phyloP scores from a whole-genome alignment of 2,797 vertebrate genomes.

The Dipus sagitta region DNA sequence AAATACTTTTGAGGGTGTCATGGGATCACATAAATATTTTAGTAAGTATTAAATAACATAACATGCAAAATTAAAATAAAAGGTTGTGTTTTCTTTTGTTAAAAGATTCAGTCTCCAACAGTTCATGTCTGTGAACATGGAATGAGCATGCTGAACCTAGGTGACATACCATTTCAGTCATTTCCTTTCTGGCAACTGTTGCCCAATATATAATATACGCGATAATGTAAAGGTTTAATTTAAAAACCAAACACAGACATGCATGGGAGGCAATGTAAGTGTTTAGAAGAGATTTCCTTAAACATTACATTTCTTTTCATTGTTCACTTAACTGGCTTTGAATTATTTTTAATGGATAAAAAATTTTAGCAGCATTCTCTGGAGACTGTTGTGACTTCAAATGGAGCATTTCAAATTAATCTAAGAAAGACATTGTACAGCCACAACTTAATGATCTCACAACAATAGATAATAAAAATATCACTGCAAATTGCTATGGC shows the following conservation, averaged over 20 bases:
- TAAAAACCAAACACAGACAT: constrained; percentile 46
- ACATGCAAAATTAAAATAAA: constrained; percentile 14
- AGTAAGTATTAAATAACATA: not conserved
- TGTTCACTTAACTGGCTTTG: constrained; percentile 71
- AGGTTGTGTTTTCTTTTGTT: constrained; percentile 13
- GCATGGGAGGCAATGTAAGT: constrained; percentile 40
- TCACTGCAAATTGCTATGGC: constrained; percentile 59
- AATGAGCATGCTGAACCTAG: not conserved
- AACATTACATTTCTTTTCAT: constrained; percentile 63
- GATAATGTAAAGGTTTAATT: constrained; percentile 14
- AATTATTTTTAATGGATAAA: constrained; percentile 77
- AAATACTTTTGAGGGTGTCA: not conserved
- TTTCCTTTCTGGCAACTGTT: not conserved
- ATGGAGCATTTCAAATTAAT: constrained; percentile 79
- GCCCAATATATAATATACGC: not conserved
- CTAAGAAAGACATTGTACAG: constrained; percentile 73
- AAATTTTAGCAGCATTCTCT: constrained; percentile 61
- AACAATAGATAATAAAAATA: constrained; percentile 72
- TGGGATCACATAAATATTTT: not conserved
- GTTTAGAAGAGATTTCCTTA: constrained; percentile 56
- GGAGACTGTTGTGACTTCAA: constrained; percentile 72
- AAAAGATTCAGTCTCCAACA: not conserved
- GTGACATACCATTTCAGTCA: not conserved
- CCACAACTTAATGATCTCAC: constrained; percentile 69
- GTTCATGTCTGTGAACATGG: not conserved